Base-by-base conservation (phyloP, 2,797 vertebrate species). In the Setipinna tenuifilis region DNA sequence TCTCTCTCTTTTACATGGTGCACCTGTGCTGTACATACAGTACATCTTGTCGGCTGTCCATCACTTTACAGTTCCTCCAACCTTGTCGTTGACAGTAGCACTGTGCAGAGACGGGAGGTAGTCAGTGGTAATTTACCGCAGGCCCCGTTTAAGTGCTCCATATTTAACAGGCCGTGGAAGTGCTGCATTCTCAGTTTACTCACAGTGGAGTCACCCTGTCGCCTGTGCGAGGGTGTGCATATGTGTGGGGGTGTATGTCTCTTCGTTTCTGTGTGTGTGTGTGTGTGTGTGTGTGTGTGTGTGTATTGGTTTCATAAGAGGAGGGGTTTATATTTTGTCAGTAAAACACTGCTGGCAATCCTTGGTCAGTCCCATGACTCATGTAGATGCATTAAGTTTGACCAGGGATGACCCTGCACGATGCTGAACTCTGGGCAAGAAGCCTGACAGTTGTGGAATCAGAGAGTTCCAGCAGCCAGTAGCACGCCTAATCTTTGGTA, bases 71-170 rank as follows among this genome's bases (percentile, higher is more conserved):
- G 41, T 17, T 78, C 19, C 2, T 44, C 71, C 31, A 16, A 14
- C 28, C 65, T 71, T 5, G 3, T 31, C 28, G 1, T 6, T 71
- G 65, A 31, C 65, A 71, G 65, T 16, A 71, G 65, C 12, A 28
- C 35, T 65, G 12, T 85, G 81, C 41, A 65, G 25, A 21, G 58
- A 82, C 46, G 6, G 17, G 17, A 81, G n/a, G 78, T 28, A 31
- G 41, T 82, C 78, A 28, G 57, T 46, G 54, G 44, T 82, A 82
- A 61, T 85, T 85, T 81, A 85, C 84, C 25, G 21, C 35, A 81
- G 25, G 17, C 50, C 44, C 6, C 28, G 62, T 75, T 57, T 19
- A 71, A 61, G 71, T 78, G 62, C 44, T 19, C 62, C 62, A 31
- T 31, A 84, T 71, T 16, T 75, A 68, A 71, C 62, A 71, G 17